Base-by-base conservation (phyloP, 2,113 vertebrate species). In the Chloropsis cyanopogon region DNA sequence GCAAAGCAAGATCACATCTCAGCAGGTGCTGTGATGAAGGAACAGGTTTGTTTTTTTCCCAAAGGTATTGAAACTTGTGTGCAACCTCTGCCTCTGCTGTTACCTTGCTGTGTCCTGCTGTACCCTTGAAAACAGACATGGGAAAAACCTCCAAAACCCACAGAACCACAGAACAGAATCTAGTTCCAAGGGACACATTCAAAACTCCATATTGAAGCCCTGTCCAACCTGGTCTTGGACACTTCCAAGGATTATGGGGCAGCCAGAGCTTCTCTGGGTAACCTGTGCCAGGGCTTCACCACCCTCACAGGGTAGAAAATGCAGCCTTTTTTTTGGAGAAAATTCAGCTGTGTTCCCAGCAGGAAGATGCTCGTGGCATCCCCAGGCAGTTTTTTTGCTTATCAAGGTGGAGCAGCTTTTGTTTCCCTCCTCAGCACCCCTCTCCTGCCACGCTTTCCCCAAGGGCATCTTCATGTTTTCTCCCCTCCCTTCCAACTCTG, bases 241-340 rank as follows among this genome's bases (percentile, higher is more conserved):
- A 22, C 1, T 89, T 39, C 39, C 61, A 82, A 4, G 46, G 46
- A 29, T 29, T 7, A 18, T 11, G 46, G 20, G 11, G 17, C n/a
- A 68, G 26, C 22, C 52, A 28, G 44, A 39, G 12, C 26, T 57
- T 10, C 59, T 59, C 33, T 59, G 77, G 12, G 4, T 6, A 39
- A 0, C 10, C 15, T 53, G 19, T 68, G 20, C 61, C 39, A 68
- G 53, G 17, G 11, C 6, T 1, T 60, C 14, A 0, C 2, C 39
- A 68, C 2, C 14, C 16, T 46, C 20, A n/a, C 29, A 54, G 56
- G 39, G 28, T 3, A 25, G 11, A 53, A 53, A 59, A 66, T 22
- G 23, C 6, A 82, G 14, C 22, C 7, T 20, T 56, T 16, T n/a
- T 6, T 53, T 64, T 80, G 53, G 57, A 76, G 65, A 66, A 70